Base-by-base conservation (phyloP, 2,797 vertebrate species). In the Gastrophryne carolinensis region DNA sequence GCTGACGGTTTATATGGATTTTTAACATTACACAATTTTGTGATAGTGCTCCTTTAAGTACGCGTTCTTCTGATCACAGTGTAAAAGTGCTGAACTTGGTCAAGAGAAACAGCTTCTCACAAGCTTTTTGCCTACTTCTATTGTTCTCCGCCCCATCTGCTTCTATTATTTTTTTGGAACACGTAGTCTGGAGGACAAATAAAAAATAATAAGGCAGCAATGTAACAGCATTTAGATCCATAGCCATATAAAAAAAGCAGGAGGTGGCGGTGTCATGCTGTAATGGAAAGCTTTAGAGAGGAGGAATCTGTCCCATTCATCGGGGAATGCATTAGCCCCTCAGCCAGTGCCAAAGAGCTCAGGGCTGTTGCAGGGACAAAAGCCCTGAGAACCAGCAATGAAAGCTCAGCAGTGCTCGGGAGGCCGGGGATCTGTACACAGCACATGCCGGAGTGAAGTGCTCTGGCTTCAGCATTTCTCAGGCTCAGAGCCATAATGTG, bases 141-240 rank as follows among this genome's bases (percentile, higher is more conserved):
- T 47, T 24, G 17, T 61, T 27, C 58, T 64, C 30, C 27, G 7
- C 13, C 32, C 74, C 57, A 70, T 76, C 74, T 76, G 57, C 66
- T 77, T 71, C 29, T 52, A 50, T 72, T 72, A 78, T 57, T 62
- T 65, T 54, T 65, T 58, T 77, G 75, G 75, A 78, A 72, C 50
- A 12, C 61, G 12, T 19, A 35, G 61, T 65, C 60, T 72, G 67
- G 68, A 72, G 71, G 75, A 78, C 60, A 77, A 71, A 77, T 71
- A 71, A 71, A 71, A 78, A 57, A 78, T 78, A 78, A 77, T 72
- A 72, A 78, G 75, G 67, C 75, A 54, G 52, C 39, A 35, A 69
- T 52, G 41, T 78, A 78, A 78, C 50, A 21, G 52, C 68, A 72
- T 72, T 72, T 78, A 78, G 75, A 72, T 78, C 67, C 60, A 29